phyloP scores from a whole-genome alignment of 2,113 vertebrate species.

The Urocitellus parryii region DNA sequence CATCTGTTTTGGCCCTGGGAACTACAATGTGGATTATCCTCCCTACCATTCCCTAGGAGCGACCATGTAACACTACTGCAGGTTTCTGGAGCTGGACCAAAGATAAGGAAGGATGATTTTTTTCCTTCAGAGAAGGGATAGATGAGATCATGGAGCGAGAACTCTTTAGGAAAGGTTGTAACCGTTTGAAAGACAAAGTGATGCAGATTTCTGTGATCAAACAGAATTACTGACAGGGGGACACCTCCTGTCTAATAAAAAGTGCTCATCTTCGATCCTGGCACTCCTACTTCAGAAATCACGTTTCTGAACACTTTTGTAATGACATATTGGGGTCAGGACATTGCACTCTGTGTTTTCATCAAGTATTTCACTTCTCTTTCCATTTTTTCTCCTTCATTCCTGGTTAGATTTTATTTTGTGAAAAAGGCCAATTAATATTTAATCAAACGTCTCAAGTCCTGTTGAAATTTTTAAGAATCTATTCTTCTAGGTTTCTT shows the following conservation, averaged over 20 bases:
- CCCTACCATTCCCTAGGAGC: neutral
- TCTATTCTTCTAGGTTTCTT: conserved; percentile 12
- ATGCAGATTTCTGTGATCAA: neutral
- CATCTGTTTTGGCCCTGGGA: neutral
- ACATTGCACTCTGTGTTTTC: neutral
- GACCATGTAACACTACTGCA: neutral
- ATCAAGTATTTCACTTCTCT: neutral
- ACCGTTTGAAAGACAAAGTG: neutral
- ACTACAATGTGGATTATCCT: neutral
- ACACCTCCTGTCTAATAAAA: neutral
- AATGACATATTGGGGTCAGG: neutral
- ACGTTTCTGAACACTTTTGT: neutral
- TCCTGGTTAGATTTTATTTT: conserved; percentile 50
- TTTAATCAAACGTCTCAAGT: conserved; percentile 57
- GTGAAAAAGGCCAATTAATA: conserved; percentile 61
- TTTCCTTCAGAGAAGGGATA: neutral
- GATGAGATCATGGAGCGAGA: neutral
- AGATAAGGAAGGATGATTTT: neutral
- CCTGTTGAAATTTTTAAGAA: conserved; percentile 66
- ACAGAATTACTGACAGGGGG: neutral
- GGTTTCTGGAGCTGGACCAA: neutral
- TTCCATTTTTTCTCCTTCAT: neutral
- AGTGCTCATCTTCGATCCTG: neutral
- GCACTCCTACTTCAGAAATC: neutral
- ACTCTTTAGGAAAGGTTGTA: neutral